Percentiles rank a stretch among this genome's conserved stretches.
These are phyloP conservation scores for Eugnorisma glareosa DNA, from an alignment of 2,888 invertebrate genomes.

Conservation along the genomic window DNA sequence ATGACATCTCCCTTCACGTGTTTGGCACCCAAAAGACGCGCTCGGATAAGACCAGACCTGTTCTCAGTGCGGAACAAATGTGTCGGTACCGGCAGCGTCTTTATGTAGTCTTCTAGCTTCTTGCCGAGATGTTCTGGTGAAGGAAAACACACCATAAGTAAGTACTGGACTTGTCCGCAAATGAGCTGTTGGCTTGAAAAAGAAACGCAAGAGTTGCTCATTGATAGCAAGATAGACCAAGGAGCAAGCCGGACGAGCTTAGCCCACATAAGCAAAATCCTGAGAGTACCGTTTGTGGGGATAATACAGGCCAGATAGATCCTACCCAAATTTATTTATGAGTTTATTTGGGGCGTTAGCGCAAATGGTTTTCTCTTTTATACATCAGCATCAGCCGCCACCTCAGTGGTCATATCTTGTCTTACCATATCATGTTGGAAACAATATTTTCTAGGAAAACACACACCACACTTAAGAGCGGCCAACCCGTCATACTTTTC, in stretches of 20 bases:
- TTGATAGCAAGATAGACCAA: neutral
- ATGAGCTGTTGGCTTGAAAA: neutral
- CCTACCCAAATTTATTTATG: too few relatives aligned
- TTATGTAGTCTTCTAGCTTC: conserved; percentile 97
- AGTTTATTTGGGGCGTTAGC: too few relatives aligned
- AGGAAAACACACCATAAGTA: conserved; percentile 19
- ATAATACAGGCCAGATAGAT: too few relatives aligned
- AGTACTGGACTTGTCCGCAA: neutral
- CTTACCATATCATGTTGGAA: neutral
- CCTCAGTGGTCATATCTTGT: neutral
- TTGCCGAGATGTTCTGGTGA: conserved; percentile 95
- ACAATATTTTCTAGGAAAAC: neutral
- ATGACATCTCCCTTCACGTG: conserved; percentile 97
- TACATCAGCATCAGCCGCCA: neutral
- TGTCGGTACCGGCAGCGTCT: conserved; percentile 95
- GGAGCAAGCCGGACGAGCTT: too few relatives aligned
- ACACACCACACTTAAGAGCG: neutral
- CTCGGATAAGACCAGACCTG: conserved; percentile 98
- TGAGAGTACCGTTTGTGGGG: neutral
- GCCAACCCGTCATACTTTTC: too few relatives aligned
- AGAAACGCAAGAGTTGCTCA: neutral
- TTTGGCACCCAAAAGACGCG: conserved; percentile 97
- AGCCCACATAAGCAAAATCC: neutral
- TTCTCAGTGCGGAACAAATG: conserved; percentile 97
- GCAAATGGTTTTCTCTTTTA: neutral